Percentiles rank a stretch among this genome's conserved stretches.
These are phyloP conservation scores for Xenopus tropicalis DNA, from an alignment of 2,113 vertebrate genomes.

Conservation along the genomic window UCB_Xtro_10.0 CM004448.2:57743501-57744000, in stretches of 20 bases:
- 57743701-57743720: background rate
- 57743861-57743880: no score
- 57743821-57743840: no score
- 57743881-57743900: no score
- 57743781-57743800: no score
- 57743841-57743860: no score
- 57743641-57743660: background rate
- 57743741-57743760: constrained; percentile 5
- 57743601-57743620: constrained; percentile 16
- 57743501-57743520: constrained; percentile 30
- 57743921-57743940: no score
- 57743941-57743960: no score
- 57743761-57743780: background rate
- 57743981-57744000: no score
- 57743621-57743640: constrained; percentile 11
- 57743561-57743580: constrained; percentile 29
- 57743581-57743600: constrained; percentile 32
- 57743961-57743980: no score
- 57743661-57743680: constrained; percentile 7
- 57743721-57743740: constrained; percentile 2
- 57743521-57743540: constrained; percentile 16
- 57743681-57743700: constrained; percentile 16
- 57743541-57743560: constrained; percentile 24
- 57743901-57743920: no score
- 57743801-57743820: no score